Evolutionary conservation across 2,113 vertebrate genomes (phyloP).

Genomic region (Jaculus jaculus): DNA sequence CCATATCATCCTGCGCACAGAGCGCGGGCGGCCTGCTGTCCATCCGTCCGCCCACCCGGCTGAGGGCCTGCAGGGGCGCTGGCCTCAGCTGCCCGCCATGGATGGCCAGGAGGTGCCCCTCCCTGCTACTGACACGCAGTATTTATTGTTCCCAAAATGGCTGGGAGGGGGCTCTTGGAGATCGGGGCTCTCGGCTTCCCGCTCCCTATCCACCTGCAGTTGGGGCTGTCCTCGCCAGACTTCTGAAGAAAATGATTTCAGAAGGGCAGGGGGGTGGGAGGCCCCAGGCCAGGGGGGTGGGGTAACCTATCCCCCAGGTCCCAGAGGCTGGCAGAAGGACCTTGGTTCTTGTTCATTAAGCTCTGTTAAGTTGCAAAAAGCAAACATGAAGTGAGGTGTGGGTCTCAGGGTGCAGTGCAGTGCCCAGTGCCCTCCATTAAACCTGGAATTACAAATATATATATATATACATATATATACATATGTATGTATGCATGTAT

Average conservation of each 20-base stretch:
- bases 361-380: constrained; percentile 45
- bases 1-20: constrained; percentile 96
- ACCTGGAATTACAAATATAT: constrained; percentile 69
- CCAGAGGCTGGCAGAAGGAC: background rate
- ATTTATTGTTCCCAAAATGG: constrained; percentile 73
- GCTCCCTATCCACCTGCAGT: background rate
- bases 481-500: no score
- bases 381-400: background rate
- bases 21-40: constrained; percentile 84
- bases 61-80: background rate
- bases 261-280: constrained; percentile 2
- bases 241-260: constrained; percentile 29
- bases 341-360: constrained; percentile 15
- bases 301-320: background rate
- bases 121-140: constrained; percentile 44
- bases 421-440: constrained; percentile 65
- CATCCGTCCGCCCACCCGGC: no score
- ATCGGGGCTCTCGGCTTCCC: background rate
- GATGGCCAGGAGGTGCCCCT: background rate
- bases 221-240: background rate
- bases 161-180: background rate
- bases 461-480: no score
- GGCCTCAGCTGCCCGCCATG: background rate
- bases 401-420: background rate
- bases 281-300: background rate